Conservation (phyloP, 2,797 vertebrate species). For the Galaxias olidus region DNA sequence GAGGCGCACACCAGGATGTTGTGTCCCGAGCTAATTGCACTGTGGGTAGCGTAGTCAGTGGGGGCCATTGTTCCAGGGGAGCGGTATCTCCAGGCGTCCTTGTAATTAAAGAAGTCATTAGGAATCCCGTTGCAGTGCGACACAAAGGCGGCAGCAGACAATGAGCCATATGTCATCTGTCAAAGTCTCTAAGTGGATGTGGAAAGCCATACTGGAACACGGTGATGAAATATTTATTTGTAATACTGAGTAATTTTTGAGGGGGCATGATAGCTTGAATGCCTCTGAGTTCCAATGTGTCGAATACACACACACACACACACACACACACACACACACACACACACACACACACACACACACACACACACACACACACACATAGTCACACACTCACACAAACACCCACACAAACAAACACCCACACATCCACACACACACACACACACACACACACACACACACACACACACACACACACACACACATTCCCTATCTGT, state of each 20-base stretch:
- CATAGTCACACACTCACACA: no score
- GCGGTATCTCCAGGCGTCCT: conserved; percentile 33
- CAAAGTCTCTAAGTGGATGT: conserved; percentile 43
- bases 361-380: not conserved
- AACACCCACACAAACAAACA: not conserved
- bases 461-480: not conserved
- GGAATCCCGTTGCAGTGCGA: conserved; percentile 40
- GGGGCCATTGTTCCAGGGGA: conserved; percentile 36
- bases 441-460: conserved; percentile 5
- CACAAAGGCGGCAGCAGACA: conserved; percentile 45
- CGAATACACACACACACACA: no score
- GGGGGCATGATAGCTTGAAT: not conserved
- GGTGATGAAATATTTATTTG: conserved; percentile 7
- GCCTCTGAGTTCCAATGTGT: no score
- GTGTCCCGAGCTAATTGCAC: conserved; percentile 50
- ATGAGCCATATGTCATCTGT: conserved; percentile 55
- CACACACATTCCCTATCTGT: conserved; percentile 1
- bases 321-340: not conserved
- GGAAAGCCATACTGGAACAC: conserved; percentile 12
- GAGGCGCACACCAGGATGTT: conserved; percentile 39
- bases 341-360: not conserved
- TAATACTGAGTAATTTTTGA: not conserved
- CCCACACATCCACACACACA: conserved; percentile 2
- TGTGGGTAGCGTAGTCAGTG: conserved; percentile 30
- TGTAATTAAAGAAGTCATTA: conserved; percentile 70